phyloP scores from a whole-genome alignment of 2,888 invertebrate species.

The Oxycera nigricornis region DNA sequence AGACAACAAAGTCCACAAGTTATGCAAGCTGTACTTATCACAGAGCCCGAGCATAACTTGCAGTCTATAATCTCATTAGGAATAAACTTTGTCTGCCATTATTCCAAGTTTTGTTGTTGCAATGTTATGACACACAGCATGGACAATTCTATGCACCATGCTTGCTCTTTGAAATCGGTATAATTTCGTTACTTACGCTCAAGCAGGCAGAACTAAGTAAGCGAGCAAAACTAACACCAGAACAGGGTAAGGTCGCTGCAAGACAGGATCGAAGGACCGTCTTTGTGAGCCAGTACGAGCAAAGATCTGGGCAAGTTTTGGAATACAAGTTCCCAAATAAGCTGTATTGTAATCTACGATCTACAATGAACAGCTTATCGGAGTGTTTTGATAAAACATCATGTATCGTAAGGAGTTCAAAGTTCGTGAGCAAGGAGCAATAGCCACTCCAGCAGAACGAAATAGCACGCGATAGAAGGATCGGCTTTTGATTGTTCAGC shows the following conservation, averaged over 20 bases:
- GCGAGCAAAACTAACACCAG: too few species aligned
- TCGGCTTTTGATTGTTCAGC: neutral
- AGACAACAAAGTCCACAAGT: conserved; percentile 23
- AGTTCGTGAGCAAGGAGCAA: neutral
- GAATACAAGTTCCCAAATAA: conserved; percentile 11
- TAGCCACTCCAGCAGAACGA: neutral
- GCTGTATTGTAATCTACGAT: conserved; percentile 28
- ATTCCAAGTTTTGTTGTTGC: neutral
- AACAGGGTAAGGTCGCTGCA: neutral
- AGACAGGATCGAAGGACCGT: neutral
- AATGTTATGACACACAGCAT: neutral
- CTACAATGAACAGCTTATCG: conserved; percentile 22
- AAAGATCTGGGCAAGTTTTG: neutral
- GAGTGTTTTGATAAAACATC: neutral
- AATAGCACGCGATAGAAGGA: neutral
- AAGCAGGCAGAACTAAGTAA: conserved; percentile 17
- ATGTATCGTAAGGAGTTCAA: neutral
- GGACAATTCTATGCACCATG: conserved; percentile 9
- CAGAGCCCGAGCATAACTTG: conserved; percentile 14
- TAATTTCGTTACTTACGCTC: neutral
- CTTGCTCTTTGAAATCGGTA: neutral
- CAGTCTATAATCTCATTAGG: conserved; percentile 31
- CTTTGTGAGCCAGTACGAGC: neutral
- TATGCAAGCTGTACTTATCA: conserved; percentile 31
- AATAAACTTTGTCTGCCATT: conserved; percentile 25